Percentiles rank a stretch among this genome's conserved stretches.
phyloP scores from a whole-genome alignment of 2,797 vertebrate genomes.

The Balearica regulorum region DNA sequence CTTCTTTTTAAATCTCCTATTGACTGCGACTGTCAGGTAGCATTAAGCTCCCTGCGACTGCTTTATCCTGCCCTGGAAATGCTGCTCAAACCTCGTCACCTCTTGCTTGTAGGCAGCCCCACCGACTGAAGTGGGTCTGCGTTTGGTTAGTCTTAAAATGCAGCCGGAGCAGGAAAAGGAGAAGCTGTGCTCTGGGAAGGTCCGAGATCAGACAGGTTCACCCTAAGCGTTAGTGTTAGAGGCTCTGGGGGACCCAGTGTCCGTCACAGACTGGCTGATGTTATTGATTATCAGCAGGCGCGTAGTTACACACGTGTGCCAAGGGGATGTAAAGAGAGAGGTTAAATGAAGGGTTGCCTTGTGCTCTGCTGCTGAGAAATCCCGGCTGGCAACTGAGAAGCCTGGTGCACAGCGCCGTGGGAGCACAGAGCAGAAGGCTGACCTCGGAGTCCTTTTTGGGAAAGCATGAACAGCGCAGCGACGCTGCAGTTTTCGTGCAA shows the following conservation, averaged over 20 bases:
- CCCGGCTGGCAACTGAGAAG: neutral
- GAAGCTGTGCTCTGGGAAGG: neutral
- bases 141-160: neutral
- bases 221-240: neutral
- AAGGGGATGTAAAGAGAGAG: neutral
- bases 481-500: too few species aligned
- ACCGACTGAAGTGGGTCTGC: rapidly evolving
- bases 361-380: neutral
- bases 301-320: neutral
- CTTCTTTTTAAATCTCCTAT: neutral
- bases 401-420: rapidly evolving
- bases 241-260: neutral
- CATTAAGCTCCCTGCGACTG: neutral
- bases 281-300: too few species aligned
- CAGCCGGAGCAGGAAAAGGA: neutral
- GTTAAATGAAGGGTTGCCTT: neutral
- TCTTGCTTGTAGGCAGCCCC: neutral
- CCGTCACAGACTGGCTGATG: neutral
- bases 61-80: neutral
- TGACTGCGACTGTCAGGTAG: neutral
- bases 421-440: neutral
- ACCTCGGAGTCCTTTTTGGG: too few species aligned
- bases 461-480: neutral
- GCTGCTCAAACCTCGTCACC: neutral
- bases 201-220: neutral